phyloP scores from a whole-genome alignment of 2,113 vertebrate genomes.

The Brachirus orientalis region DNA sequence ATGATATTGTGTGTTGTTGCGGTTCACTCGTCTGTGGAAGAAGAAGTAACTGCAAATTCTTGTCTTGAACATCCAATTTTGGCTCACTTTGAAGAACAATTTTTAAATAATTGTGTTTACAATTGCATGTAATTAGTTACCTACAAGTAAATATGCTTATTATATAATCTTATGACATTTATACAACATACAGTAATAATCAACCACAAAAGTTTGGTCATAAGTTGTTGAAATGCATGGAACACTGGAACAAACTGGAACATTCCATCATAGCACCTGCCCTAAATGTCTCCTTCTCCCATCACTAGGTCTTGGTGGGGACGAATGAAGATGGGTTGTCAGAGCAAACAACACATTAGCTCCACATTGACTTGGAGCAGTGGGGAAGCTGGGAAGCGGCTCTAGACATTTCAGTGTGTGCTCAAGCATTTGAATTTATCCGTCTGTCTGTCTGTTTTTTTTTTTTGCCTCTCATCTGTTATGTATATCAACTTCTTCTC shows the following conservation, averaged over 20 bases:
- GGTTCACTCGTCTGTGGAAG: neutral
- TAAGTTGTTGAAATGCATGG: conserved; percentile 11
- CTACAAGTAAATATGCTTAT: too few species aligned
- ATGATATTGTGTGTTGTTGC: too few species aligned
- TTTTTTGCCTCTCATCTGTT: conserved; percentile 38
- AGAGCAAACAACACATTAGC: conserved; percentile 76
- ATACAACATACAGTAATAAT: neutral
- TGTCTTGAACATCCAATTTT: too few species aligned
- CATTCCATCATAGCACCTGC: conserved; percentile 2
- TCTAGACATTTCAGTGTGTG: conserved; percentile 55
- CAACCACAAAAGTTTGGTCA: neutral
- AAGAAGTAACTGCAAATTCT: too few species aligned
- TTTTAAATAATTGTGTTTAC: neutral
- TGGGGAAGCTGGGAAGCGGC: conserved; percentile 49
- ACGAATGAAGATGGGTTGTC: conserved; percentile 65
- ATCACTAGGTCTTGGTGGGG: conserved; percentile 11
- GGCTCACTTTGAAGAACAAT: too few species aligned
- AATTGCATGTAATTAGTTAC: neutral
- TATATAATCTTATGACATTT: neutral
- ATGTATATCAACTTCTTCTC: conserved; percentile 67
- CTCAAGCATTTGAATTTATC: conserved; percentile 9
- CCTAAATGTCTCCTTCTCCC: neutral
- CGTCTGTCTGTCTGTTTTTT: too few species aligned
- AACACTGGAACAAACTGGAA: neutral
- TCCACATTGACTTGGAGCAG: conserved; percentile 77